These are phyloP conservation scores for Cynopterus brachyotis DNA, from an alignment of 2,113 vertebrate genomes.

Conservation along the genomic window DNA sequence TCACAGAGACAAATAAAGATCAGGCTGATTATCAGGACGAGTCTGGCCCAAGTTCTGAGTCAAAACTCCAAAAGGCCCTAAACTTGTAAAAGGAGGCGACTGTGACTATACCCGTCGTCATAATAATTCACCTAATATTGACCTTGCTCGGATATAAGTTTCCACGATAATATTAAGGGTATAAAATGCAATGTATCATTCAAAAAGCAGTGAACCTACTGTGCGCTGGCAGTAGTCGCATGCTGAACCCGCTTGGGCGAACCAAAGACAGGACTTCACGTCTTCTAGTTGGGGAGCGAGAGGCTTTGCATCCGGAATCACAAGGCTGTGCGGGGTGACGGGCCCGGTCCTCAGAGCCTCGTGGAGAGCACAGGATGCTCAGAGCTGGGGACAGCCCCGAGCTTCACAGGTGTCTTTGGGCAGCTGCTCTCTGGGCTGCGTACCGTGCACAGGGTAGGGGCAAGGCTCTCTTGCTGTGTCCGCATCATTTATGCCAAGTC, in stretches of 20 bases:
- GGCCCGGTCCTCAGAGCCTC: too few relatives aligned
- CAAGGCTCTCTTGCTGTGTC: too few relatives aligned
- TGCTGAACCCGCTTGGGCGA: not conserved
- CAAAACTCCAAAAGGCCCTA: not conserved
- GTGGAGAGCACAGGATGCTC: too few relatives aligned
- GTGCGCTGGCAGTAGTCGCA: too few relatives aligned
- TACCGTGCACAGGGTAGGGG: too few relatives aligned
- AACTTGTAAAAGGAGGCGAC: not conserved
- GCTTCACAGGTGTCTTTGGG: too few relatives aligned
- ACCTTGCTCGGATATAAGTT: not conserved
- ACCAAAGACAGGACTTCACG: not conserved
- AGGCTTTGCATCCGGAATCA: too few relatives aligned
- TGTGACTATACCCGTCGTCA: not conserved
- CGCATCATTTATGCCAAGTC: too few relatives aligned
- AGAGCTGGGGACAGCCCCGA: too few relatives aligned
- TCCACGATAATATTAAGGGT: not conserved
- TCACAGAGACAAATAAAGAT: not conserved
- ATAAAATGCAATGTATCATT: not conserved
- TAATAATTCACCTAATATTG: not conserved
- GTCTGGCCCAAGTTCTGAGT: not conserved
- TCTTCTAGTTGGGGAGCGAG: not conserved
- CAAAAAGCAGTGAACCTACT: not conserved
- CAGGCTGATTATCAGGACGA: not conserved
- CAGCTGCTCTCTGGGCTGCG: too few relatives aligned
- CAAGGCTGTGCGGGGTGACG: too few relatives aligned